These are phyloP conservation scores for Acanthurus leucopareius DNA, from an alignment of 2,797 vertebrate genomes.

Conservation along the genomic window DNA sequence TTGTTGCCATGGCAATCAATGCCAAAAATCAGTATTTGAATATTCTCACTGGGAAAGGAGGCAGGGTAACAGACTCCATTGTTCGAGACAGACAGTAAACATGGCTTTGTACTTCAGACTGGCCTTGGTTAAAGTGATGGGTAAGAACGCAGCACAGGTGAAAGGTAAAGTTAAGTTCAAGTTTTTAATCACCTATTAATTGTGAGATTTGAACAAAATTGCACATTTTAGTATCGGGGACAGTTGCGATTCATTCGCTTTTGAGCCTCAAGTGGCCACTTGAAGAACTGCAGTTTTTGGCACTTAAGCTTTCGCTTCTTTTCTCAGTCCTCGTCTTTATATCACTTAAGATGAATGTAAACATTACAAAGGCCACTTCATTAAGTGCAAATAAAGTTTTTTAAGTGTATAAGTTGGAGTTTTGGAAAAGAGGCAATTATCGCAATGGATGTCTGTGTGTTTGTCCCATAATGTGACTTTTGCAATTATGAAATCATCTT, in stretches of 20 bases:
- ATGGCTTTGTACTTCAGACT: background rate
- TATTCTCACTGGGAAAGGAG: conserved; percentile 25
- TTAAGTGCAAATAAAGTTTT: background rate
- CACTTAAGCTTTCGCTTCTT: no score
- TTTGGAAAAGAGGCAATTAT: background rate
- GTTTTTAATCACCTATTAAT: background rate
- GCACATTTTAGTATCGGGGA: no score
- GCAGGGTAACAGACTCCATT: conserved; percentile 14
- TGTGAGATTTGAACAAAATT: background rate
- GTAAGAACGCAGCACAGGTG: background rate
- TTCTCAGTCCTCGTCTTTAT: no score
- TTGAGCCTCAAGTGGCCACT: no score
- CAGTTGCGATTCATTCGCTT: no score
- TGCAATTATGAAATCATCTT: background rate
- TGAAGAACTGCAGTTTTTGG: no score
- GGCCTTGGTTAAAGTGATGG: background rate
- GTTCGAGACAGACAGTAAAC: conserved; percentile 8
- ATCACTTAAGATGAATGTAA: background rate
- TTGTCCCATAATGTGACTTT: background rate
- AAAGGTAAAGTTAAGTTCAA: background rate
- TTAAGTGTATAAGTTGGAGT: background rate
- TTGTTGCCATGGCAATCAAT: conserved; percentile 69
- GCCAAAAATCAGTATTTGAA: conserved; percentile 49
- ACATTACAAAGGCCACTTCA: background rate
- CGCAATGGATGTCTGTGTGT: background rate